A percentile compares a stretch with the other conserved stretches of the same genome.
These are phyloP conservation scores for Xanthia togata DNA, from an alignment of 2,888 invertebrate genomes.

Conservation along the genomic window DNA sequence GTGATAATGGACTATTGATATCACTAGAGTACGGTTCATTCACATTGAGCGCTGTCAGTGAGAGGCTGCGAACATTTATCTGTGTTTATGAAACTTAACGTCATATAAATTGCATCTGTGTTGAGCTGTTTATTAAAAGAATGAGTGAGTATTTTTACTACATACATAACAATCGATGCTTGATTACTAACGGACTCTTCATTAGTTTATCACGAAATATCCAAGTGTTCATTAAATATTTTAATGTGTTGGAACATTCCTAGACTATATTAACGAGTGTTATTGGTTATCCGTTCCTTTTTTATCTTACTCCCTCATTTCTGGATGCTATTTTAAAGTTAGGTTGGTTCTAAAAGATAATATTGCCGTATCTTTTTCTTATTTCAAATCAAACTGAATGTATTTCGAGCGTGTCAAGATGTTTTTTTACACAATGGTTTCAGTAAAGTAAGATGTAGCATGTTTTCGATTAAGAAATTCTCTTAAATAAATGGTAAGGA, in stretches of 20 bases:
- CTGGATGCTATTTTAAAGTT: neutral
- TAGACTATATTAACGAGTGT: constrained; percentile 33
- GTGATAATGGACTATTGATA: constrained; percentile 72
- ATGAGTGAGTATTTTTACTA: constrained; percentile 64
- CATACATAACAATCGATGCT: constrained; percentile 45
- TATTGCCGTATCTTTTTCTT: neutral
- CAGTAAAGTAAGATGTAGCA: constrained; percentile 1
- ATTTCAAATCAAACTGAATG: neutral
- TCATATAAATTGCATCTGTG: constrained; percentile 56
- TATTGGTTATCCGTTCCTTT: constrained; percentile 11
- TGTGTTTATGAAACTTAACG: constrained; percentile 61
- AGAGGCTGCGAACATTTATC: constrained; percentile 59
- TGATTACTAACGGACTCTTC: constrained; percentile 46
- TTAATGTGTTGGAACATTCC: constrained; percentile 56
- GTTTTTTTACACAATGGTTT: constrained; percentile 16
- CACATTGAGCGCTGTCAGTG: constrained; percentile 66
- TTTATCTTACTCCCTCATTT: constrained; percentile 25
- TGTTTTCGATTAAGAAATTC: constrained; percentile 46
- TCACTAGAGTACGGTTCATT: constrained; percentile 76
- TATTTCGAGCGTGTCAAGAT: neutral
- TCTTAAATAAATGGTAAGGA: constrained; percentile 41
- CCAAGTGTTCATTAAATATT: constrained; percentile 38
- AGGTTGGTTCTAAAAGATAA: neutral
- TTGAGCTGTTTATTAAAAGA: constrained; percentile 41
- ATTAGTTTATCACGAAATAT: constrained; percentile 57